Evolutionary conservation across 2,888 invertebrate species (phyloP).

Genomic region (Oxytorus armatus): DNA sequence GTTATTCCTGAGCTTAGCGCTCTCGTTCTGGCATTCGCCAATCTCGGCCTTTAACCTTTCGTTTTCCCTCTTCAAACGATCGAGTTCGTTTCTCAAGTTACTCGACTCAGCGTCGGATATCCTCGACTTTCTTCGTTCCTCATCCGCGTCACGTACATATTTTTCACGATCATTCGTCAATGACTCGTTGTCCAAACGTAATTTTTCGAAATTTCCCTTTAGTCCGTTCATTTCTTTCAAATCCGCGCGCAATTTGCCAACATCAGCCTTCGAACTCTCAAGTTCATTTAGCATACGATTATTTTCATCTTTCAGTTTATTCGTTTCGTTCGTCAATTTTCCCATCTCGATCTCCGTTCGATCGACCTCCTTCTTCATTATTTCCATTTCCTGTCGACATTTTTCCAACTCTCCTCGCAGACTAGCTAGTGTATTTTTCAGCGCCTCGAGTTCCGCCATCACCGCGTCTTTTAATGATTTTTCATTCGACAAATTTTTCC

Average conservation of each 20-base stretch:
- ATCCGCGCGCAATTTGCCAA: slow-evolving; percentile 60
- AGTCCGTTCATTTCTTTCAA: slow-evolving; percentile 53
- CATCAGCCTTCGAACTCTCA: slow-evolving; percentile 61
- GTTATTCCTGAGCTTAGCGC: slow-evolving; percentile 38
- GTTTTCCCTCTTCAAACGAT: slow-evolving; percentile 59
- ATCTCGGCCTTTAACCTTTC: slow-evolving; percentile 57
- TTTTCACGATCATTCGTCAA: slow-evolving; percentile 61
- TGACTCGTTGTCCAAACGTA: slow-evolving; percentile 54
- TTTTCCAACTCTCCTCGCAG: slow-evolving; percentile 66
- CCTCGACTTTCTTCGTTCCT: slow-evolving; percentile 16
- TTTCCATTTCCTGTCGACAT: slow-evolving; percentile 65
- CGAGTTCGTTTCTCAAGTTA: slow-evolving; percentile 52
- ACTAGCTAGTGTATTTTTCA: slow-evolving; percentile 67
- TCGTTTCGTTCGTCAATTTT: slow-evolving; percentile 57
- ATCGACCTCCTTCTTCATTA: slow-evolving; percentile 58
- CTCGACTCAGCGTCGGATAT: slow-evolving; percentile 49
- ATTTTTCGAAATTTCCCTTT: slow-evolving; percentile 52
- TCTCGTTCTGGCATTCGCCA: slow-evolving; percentile 48
- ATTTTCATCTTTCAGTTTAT: slow-evolving; percentile 62
- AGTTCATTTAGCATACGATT: slow-evolving; percentile 57
- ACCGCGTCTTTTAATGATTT: slow-evolving; percentile 58
- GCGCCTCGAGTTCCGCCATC: slow-evolving; percentile 63
- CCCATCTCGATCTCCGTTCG: slow-evolving; percentile 54
- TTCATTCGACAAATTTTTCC: slow-evolving; percentile 65
- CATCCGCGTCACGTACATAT: slow-evolving; percentile 22